Evolutionary conservation across 2,888 invertebrate species (phyloP).

Genomic region (Sceliomorpha sp.): DNA sequence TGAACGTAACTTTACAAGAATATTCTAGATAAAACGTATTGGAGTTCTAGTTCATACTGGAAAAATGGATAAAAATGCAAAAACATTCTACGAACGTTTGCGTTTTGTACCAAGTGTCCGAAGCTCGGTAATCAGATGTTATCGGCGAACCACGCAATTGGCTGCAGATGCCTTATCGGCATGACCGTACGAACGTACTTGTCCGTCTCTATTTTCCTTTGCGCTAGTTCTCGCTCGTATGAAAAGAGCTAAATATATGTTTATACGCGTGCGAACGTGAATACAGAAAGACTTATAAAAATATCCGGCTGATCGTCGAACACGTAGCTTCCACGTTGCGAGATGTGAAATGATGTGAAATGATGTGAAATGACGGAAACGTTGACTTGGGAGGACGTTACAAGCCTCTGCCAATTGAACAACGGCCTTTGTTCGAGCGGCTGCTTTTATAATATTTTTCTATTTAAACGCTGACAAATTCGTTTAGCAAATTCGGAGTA

Average conservation of each 20-base stretch:
- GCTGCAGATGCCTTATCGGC: conserved; percentile 68
- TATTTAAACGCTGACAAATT: too few relatives aligned
- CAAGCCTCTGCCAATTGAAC: too few relatives aligned
- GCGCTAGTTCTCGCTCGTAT: conserved; percentile 38
- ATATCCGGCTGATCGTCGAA: conserved; percentile 2
- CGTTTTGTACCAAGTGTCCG: conserved; percentile 39
- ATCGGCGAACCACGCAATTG: conserved; percentile 65
- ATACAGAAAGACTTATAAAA: conserved; percentile 29
- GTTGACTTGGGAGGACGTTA: too few relatives aligned
- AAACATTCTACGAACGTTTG: conserved; percentile 24
- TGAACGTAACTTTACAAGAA: neutral
- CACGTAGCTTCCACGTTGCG: conserved; percentile 14
- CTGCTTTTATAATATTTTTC: too few relatives aligned
- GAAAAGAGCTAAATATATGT: conserved; percentile 25
- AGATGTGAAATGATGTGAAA: too few relatives aligned
- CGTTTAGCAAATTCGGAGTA: too few relatives aligned
- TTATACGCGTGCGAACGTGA: conserved; percentile 8
- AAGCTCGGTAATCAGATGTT: conserved; percentile 70
- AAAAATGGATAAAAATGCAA: conserved; percentile 17
- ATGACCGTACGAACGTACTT: conserved; percentile 63
- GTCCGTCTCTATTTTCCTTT: conserved; percentile 57
- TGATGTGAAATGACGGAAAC: too few relatives aligned
- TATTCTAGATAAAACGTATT: conserved; percentile 12
- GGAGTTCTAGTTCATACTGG: conserved; percentile 6
- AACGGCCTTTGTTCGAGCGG: too few relatives aligned